phyloP scores from a whole-genome alignment of 2,797 vertebrate genomes.

The Kryptopterus vitreolus region DNA sequence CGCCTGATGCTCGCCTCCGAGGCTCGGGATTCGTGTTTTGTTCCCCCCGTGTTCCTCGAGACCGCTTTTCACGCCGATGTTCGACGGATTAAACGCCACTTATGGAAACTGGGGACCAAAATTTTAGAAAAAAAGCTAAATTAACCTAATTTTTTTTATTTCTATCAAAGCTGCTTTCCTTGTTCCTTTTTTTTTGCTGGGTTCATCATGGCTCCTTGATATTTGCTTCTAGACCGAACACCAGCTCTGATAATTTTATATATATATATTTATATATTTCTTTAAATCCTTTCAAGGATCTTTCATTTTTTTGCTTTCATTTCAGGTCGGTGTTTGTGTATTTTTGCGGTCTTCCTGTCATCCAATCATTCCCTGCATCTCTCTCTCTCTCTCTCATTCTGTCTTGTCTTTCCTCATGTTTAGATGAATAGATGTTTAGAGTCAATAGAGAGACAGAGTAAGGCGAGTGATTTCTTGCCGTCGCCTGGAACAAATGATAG shows the following conservation, averaged over 20 bases:
- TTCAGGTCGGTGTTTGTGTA: constrained; percentile 11
- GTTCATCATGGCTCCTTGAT: constrained; percentile 38
- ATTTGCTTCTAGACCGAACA: constrained; percentile 12
- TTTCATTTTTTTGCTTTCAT: constrained; percentile 10
- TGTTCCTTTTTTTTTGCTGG: constrained; percentile 7
- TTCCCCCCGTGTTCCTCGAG: constrained; percentile 65
- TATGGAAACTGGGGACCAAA: constrained; percentile 80
- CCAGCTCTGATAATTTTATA: not conserved
- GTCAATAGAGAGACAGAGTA: constrained; percentile 13
- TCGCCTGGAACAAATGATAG: constrained; percentile 32
- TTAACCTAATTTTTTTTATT: constrained; percentile 35
- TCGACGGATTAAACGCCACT: constrained; percentile 72
- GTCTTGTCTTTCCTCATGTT: constrained; percentile 28
- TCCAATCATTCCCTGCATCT: constrained; percentile 14
- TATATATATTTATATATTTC: not conserved
- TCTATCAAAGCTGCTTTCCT: constrained; percentile 2
- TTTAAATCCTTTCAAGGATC: constrained; percentile 3
- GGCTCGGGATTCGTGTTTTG: constrained; percentile 66
- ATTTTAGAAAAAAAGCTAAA: constrained; percentile 79
- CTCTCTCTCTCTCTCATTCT: constrained; percentile 12
- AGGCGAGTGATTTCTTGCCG: constrained; percentile 6
- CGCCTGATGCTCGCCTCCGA: constrained; percentile 72
- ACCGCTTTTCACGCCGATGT: constrained; percentile 62
- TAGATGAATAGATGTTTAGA: constrained; percentile 49
- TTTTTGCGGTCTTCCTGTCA: constrained; percentile 20